Conservation (phyloP, 2,888 invertebrate species). For the Neoscelio sp. region DNA sequence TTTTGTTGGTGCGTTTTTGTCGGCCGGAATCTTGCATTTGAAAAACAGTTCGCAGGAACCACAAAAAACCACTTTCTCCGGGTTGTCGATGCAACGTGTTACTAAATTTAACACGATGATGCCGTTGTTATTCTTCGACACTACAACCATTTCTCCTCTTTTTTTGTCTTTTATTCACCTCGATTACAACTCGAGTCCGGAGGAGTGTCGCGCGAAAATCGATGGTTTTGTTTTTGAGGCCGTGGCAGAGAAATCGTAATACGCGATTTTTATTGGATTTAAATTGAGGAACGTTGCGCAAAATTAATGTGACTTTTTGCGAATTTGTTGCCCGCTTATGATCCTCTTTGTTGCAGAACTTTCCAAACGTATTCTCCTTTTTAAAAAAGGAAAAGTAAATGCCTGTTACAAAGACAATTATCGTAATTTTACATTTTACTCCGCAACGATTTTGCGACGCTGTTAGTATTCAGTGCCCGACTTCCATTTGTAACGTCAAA, state of each 20-base stretch:
- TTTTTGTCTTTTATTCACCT: conserved; percentile 6
- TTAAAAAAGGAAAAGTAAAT: too few species aligned
- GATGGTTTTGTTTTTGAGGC: conserved; percentile 31
- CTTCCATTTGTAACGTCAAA: too few species aligned
- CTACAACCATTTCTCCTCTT: too few species aligned
- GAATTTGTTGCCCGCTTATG: too few species aligned
- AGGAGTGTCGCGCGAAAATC: conserved; percentile 12
- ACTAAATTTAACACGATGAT: conserved; percentile 46
- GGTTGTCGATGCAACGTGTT: conserved; percentile 17
- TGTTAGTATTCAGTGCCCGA: too few species aligned
- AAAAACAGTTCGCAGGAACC: conserved; percentile 14
- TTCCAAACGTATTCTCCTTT: too few species aligned
- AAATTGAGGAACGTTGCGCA: conserved; percentile 22
- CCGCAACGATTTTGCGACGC: too few species aligned
- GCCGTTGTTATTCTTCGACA: conserved; percentile 13
- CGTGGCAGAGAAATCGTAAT: conserved; percentile 46
- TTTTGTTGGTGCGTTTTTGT: conserved; percentile 37
- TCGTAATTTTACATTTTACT: too few species aligned
- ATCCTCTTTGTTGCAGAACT: too few species aligned
- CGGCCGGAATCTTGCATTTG: conserved; percentile 14
- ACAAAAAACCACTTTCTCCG: conserved; percentile 38
- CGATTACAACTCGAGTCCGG: neutral
- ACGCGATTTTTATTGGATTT: conserved; percentile 32
- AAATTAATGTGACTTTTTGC: too few species aligned
- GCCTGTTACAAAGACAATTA: too few species aligned